These are phyloP conservation scores for Pseudochromis fuscus DNA, from an alignment of 2,797 vertebrate species.

Conservation along the genomic window DNA sequence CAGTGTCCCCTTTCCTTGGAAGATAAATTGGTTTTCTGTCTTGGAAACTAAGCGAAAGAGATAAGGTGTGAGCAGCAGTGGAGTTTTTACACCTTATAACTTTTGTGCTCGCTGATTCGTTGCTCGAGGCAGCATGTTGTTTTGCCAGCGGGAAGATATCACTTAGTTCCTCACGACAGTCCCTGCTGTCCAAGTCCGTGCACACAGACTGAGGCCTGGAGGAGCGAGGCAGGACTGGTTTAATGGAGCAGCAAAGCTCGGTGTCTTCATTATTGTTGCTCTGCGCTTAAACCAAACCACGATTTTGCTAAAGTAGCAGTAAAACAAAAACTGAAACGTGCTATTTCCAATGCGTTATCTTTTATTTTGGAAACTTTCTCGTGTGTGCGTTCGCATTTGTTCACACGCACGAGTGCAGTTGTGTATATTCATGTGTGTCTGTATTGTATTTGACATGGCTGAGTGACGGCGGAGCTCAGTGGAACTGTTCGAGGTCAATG, in stretches of 20 bases:
- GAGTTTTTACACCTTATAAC: slow-evolving; percentile 60
- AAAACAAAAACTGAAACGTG: not conserved
- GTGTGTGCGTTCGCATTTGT: not conserved
- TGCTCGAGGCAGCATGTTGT: slow-evolving; percentile 38
- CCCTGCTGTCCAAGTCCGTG: slow-evolving; percentile 23
- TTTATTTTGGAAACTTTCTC: not conserved
- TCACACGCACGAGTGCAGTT: not conserved
- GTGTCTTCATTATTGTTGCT: not conserved
- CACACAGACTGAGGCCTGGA: slow-evolving; percentile 31
- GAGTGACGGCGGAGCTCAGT: slow-evolving; percentile 56
- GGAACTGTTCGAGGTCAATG: slow-evolving; percentile 55
- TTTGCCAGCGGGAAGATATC: slow-evolving; percentile 33
- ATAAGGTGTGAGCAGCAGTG: slow-evolving; percentile 65
- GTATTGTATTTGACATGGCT: slow-evolving; percentile 30
- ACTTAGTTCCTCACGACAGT: slow-evolving; percentile 28
- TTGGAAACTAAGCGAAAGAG: slow-evolving; percentile 61
- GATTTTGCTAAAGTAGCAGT: not conserved
- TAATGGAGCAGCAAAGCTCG: slow-evolving; percentile 30
- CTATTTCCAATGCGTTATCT: not conserved
- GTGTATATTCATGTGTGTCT: slow-evolving; percentile 9
- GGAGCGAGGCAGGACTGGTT: slow-evolving; percentile 40
- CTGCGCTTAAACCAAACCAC: slow-evolving; percentile 35
- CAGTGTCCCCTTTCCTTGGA: slow-evolving; percentile 67
- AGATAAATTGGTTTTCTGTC: slow-evolving; percentile 74
- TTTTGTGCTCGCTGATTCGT: slow-evolving; percentile 46